Base-by-base conservation (phyloP, 2,888 invertebrate species). In the Cotesia congregata region DNA sequence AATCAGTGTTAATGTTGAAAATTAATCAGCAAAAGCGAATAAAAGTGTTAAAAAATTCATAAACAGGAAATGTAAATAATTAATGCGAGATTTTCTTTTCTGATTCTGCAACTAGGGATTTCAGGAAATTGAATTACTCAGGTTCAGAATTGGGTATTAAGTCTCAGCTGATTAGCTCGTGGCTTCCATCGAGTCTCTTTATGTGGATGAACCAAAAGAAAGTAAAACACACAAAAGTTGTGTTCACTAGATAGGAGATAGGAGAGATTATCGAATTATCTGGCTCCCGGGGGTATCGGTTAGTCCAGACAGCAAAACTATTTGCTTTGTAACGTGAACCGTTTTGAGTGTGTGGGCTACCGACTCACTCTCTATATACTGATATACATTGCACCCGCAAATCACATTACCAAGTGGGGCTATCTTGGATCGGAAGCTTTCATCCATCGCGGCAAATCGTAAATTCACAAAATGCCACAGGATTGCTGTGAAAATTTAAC, bases 251-350 rank as follows among this genome's bases (percentile, higher is more conserved):
- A 30, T 74, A 69, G 74, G 30, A 30, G 3, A 30, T 74, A 68
- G 71, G 62, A 30, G 75, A 78, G 76, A 78, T 80, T 75, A 80
- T 78, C 80, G 75, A 79, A 77, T 79, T 75, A 77, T 72, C 72
- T 69, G 62, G 64, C 73, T 68, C 72, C 65, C 67, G 65, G 39
- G 67, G 70, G 68, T 68, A 75, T 67, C 69, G 59, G 64, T 77
- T 74, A 71, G 68, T 71, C 76, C 76, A 62, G 77, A 79, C 74
- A 76, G 79, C 50, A 50, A 50, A 74, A 65, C 76, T 73, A 75
- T 78, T 79, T 78, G 39, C 73, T 75, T 67, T 74, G 74, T 76
- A 76, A 74, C 61, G 50, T 61, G 38, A 74, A 70, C 67, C 72
- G 38, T 74, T 50, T 30, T 30, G 7, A 7, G 12, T 50, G 67